A percentile compares a stretch with the other conserved stretches of the same genome.
Conservation (phyloP, 2,113 vertebrate species). For the Phalacrocorax brasilianus region DNA sequence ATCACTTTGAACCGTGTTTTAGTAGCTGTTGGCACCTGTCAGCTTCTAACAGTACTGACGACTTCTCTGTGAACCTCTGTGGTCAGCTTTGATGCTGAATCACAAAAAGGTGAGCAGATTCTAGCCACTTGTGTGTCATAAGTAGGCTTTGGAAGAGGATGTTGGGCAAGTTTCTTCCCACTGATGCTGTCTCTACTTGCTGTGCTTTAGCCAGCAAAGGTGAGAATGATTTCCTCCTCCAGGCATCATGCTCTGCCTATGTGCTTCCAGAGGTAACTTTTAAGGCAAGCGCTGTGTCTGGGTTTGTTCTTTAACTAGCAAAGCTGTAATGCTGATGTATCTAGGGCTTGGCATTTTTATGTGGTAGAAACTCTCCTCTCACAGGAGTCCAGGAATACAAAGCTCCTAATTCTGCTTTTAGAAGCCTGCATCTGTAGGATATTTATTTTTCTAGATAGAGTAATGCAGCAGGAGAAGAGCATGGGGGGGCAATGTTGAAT, state of each 20-base stretch:
- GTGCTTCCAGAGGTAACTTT: not conserved
- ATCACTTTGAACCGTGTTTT: not conserved
- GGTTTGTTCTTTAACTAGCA: not conserved
- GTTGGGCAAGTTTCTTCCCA: not conserved
- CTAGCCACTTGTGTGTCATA: rapidly evolving
- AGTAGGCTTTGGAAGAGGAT: not conserved
- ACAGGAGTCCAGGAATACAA: not conserved
- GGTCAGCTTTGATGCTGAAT: not conserved
- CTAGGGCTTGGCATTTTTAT: not conserved
- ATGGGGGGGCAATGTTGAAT: not conserved
- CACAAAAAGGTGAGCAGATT: not conserved
- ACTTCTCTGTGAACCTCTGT: not conserved
- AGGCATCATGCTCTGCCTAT: not conserved
- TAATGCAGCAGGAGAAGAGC: not conserved
- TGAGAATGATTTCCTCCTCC: not conserved
- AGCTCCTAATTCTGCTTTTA: not conserved
- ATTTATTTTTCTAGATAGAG: not conserved
- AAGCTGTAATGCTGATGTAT: not conserved
- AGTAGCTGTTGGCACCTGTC: not conserved
- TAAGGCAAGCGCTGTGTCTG: not conserved
- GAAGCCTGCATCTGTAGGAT: not conserved
- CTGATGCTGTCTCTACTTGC: not conserved
- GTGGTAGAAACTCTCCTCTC: not conserved
- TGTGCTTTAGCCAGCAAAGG: not conserved
- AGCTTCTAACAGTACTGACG: not conserved